These are phyloP conservation scores for Clarias gariepinus DNA, from an alignment of 2,113 vertebrate genomes.

Conservation along the genomic window DNA sequence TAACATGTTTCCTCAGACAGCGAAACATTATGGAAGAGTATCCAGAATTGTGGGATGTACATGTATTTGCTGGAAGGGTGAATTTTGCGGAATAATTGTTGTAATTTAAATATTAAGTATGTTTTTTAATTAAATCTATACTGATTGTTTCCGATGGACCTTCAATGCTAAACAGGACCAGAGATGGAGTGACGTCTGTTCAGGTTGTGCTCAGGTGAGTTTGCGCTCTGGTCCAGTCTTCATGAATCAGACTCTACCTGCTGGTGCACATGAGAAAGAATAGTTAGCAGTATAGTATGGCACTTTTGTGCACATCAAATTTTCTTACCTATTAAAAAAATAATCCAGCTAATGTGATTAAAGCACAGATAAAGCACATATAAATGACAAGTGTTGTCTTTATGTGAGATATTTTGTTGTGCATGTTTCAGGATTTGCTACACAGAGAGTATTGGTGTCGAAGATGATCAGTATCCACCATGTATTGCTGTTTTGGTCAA, in stretches of 20 bases:
- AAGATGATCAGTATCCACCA: slow-evolving; percentile 87
- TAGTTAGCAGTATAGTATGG: background rate
- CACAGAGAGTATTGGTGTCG: slow-evolving; percentile 78
- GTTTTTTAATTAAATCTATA: background rate
- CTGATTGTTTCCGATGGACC: background rate
- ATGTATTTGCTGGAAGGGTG: background rate
- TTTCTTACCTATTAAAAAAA: background rate
- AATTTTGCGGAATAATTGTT: background rate
- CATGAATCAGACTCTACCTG: background rate
- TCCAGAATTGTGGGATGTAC: background rate
- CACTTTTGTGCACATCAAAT: background rate
- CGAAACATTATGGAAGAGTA: background rate
- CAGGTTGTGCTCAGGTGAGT: slow-evolving; percentile 85
- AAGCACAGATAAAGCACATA: background rate
- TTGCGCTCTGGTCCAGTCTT: background rate
- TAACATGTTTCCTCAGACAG: background rate
- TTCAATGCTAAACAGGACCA: slow-evolving; percentile 66
- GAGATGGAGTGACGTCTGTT: slow-evolving; percentile 73
- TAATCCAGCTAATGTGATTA: background rate
- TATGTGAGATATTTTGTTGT: slow-evolving; percentile 3
- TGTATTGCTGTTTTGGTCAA: slow-evolving; percentile 81
- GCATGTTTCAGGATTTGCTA: slow-evolving; percentile 78
- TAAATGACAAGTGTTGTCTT: background rate
- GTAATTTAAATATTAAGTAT: background rate
- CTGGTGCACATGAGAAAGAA: background rate